Base-by-base conservation (phyloP, 2,113 vertebrate genomes). In the Otolemur garnettii region DNA sequence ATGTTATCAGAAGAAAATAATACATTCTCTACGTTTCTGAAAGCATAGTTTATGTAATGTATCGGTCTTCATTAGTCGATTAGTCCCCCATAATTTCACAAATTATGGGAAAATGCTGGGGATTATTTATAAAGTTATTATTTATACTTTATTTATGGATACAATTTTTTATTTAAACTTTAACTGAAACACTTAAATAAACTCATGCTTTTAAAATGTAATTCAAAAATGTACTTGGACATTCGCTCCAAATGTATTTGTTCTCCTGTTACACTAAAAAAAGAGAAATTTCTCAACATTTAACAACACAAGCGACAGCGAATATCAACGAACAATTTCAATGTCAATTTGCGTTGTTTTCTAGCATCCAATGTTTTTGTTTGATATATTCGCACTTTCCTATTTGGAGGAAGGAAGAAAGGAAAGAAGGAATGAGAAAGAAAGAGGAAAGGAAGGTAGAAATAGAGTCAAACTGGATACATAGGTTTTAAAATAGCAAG, bases 1-100 rank as follows among this genome's bases (percentile, higher is more conserved):
- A 96, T 95, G 57, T 33, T 87, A 68, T 77, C 68, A 38, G 17
- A 69, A 90, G 6, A 87, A 90, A 96, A 96, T 33, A 95, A 71
- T n/a, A 66, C 8, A 5, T 3, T 0, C 8, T 5, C 5, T 81
- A 26, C 74, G 2, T 14, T 96, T 89, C 96, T 83, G 66, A 94
- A 97, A 90, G 5, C 60, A 2, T 92, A 6, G 5, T 80, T 87
- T 82, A 77, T 13, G 80, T 8, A 72, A 38, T 53, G 22, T 80
- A 69, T 77, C 33, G 55, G 7, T 97, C 80, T 93, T 82, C 53
- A 24, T 28, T 77, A 35, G 5, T 66, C 95, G 35, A 91, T 64
- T 94, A 4, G 60, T 62, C 3, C 8, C 22, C 62, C 62, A 64
- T 64, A 28, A 64, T 64, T 64, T 4, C 62, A 64, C 4, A 13